Conservation (phyloP, 2,113 vertebrate species). For the Zosterops hypoxanthus region DNA sequence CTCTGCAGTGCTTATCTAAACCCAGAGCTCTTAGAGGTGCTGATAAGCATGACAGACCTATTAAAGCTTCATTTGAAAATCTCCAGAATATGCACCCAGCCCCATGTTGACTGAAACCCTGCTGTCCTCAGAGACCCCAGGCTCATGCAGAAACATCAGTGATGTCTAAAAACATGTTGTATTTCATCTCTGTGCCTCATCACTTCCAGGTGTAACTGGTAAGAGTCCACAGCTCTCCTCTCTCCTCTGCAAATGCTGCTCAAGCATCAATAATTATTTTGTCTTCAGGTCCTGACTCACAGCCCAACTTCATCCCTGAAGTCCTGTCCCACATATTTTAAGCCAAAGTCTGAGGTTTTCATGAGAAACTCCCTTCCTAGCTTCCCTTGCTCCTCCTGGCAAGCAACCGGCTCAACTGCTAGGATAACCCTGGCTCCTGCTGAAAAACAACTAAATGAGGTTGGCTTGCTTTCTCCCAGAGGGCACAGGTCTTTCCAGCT, state of each 20-base stretch:
- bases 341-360: not conserved
- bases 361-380: not conserved
- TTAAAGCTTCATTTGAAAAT: not conserved
- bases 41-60: not conserved
- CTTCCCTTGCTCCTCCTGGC: not conserved
- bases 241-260: not conserved
- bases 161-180: not conserved
- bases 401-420: not conserved
- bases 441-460: not conserved
- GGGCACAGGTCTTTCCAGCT: not conserved
- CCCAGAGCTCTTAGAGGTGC: not conserved
- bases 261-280: not conserved
- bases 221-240: not conserved
- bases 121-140: not conserved
- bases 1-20: not conserved
- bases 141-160: not conserved
- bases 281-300: not conserved
- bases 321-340: not conserved
- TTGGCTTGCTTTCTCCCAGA: not conserved
- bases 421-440: not conserved
- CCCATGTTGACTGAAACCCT: not conserved
- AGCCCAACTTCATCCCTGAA: not conserved
- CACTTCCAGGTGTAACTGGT: not conserved
- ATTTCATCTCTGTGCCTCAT: not conserved
- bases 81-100: not conserved